phyloP scores from a whole-genome alignment of 2,888 invertebrate genomes.

The Drosophila algonquin region DNA sequence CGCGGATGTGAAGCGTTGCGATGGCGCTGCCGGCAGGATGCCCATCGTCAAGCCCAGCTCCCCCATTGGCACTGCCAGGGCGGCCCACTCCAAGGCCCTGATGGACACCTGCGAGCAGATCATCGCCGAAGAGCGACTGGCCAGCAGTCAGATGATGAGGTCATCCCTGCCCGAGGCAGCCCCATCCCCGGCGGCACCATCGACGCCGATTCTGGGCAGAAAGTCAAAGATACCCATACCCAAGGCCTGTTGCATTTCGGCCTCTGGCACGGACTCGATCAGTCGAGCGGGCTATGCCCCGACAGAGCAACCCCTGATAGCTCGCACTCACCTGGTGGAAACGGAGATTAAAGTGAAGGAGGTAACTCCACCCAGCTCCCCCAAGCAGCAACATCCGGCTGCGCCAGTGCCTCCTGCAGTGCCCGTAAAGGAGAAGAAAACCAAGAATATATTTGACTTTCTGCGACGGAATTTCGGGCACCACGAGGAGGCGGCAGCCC shows the following conservation, averaged over 20 bases:
- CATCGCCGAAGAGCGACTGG: conserved; percentile 78
- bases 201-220: conserved; percentile 64
- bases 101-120: conserved; percentile 80
- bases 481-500: conserved; percentile 64
- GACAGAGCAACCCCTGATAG: conserved; percentile 73
- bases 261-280: conserved; percentile 72
- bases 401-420: conserved; percentile 20
- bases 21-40: conserved; percentile 28
- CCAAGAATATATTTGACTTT: conserved; percentile 84
- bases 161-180: conserved; percentile 58
- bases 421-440: conserved; percentile 68
- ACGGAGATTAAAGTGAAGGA: conserved; percentile 82
- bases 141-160: conserved; percentile 71
- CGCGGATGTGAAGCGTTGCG: conserved; percentile 60
- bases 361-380: conserved; percentile 75
- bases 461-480: conserved; percentile 83
- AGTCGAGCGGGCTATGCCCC: conserved; percentile 65
- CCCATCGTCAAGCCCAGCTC: conserved; percentile 56
- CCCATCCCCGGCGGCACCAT: conserved; percentile 44
- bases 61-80: conserved; percentile 69
- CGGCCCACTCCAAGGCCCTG: conserved; percentile 78
- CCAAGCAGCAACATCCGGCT: conserved; percentile 42
- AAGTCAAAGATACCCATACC: conserved; percentile 78
- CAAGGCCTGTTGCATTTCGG: conserved; percentile 68
- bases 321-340: conserved; percentile 81